phyloP scores from a whole-genome alignment of 2,797 vertebrate genomes.

The Sebastiscus albofasciatus region DNA sequence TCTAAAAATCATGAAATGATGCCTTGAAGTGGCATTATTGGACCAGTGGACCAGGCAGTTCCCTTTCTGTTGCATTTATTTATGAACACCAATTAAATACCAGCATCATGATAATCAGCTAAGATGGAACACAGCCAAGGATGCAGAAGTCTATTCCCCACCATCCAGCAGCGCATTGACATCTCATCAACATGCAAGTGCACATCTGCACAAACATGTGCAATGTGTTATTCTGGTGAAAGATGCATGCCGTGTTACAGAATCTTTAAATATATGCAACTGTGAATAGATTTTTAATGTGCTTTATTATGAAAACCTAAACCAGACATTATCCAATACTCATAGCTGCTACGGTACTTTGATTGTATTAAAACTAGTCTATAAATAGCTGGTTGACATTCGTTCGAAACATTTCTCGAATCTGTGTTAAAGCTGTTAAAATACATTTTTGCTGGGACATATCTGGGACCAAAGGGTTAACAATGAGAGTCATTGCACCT shows the following conservation, averaged over 20 bases:
- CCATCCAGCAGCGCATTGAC: not conserved
- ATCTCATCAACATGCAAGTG: constrained; percentile 18
- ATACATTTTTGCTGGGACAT: not conserved
- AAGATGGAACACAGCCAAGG: constrained; percentile 14
- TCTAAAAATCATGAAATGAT: not conserved
- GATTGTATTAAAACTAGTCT: not conserved
- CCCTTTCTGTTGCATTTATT: constrained; percentile 40
- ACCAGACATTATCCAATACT: not conserved
- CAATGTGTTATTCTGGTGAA: not conserved
- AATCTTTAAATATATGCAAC: not conserved
- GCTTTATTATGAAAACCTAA: not conserved
- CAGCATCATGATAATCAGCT: constrained; percentile 22
- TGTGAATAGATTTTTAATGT: not conserved
- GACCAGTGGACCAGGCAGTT: not conserved
- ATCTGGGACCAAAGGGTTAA: not conserved
- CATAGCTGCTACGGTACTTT: not conserved
- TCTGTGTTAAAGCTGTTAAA: not conserved
- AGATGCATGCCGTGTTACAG: not conserved
- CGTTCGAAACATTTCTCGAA: not conserved
- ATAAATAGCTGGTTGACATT: not conserved
- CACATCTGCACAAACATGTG: not conserved
- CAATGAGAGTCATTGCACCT: not conserved
- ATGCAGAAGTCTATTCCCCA: not conserved
- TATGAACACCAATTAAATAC: constrained; percentile 58
- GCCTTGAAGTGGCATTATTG: not conserved